A percentile compares a stretch with the other conserved stretches of the same genome.
phyloP scores from a whole-genome alignment of 2,797 vertebrate species.

The Rhynchonycteris naso region DNA sequence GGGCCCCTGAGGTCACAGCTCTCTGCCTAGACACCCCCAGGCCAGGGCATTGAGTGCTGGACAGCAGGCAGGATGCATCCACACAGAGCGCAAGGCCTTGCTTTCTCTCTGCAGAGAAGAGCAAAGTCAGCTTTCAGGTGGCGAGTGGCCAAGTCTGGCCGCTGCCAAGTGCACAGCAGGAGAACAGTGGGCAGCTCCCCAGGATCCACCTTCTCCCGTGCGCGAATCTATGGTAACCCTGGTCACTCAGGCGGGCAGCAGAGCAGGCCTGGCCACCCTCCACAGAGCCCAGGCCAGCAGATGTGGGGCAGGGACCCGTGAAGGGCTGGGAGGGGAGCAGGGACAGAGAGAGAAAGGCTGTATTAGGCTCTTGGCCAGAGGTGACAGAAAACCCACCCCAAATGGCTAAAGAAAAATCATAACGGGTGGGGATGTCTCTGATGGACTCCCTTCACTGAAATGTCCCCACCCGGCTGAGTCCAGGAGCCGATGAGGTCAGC shows the following conservation, averaged over 20 bases:
- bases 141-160: background rate
- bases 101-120: background rate
- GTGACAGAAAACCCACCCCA: background rate
- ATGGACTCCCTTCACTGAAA: background rate
- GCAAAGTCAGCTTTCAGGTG: background rate
- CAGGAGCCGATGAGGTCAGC: background rate
- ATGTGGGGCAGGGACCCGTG: rapidly evolving
- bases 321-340: background rate
- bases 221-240: background rate
- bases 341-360: background rate
- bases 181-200: background rate
- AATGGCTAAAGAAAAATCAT: background rate
- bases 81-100: rapidly evolving
- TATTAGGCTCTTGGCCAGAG: background rate
- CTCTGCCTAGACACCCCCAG: background rate
- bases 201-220: rapidly evolving
- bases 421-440: background rate
- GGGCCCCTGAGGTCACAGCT: background rate
- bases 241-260: background rate
- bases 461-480: background rate
- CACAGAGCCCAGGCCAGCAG: background rate
- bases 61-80: rapidly evolving
- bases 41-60: background rate
- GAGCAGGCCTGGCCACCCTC: background rate
- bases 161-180: background rate